Conservation (phyloP, 2,888 invertebrate genomes). For the Pterostichus madidus region DNA sequence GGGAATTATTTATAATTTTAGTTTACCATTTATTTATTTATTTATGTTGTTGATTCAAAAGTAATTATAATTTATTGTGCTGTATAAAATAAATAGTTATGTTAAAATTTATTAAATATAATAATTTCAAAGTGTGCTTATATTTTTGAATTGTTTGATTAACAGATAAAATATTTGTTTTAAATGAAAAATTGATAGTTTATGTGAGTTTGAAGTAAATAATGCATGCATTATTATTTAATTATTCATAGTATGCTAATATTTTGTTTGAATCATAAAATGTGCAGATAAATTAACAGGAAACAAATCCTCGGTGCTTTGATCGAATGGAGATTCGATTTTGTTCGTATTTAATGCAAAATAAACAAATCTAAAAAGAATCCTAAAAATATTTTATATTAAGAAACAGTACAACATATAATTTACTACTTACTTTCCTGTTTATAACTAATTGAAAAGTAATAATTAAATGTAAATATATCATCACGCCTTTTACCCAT, state of each 20-base stretch:
- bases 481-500: no score
- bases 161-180: conserved; percentile 10
- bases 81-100: neutral
- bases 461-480: no score
- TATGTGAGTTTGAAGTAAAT: conserved; percentile 30
- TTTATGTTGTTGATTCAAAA: neutral
- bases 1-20: conserved; percentile 33
- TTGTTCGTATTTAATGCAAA: no score
- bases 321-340: no score
- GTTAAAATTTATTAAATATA: neutral
- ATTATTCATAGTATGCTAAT: neutral
- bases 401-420: no score
- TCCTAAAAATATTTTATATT: no score
- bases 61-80: neutral
- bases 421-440: no score
- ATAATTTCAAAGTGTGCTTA: neutral
- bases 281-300: neutral
- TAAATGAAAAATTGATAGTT: conserved; percentile 13
- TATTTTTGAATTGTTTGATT: neutral
- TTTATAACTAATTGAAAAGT: no score
- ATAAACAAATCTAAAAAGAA: no score
- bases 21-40: neutral
- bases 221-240: neutral
- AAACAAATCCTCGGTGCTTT: no score
- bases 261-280: conserved; percentile 14